A percentile compares a stretch with the other conserved stretches of the same genome.
Evolutionary conservation across 2,113 vertebrate genomes (phyloP).

Genomic region (Saccopteryx bilineata): DNA sequence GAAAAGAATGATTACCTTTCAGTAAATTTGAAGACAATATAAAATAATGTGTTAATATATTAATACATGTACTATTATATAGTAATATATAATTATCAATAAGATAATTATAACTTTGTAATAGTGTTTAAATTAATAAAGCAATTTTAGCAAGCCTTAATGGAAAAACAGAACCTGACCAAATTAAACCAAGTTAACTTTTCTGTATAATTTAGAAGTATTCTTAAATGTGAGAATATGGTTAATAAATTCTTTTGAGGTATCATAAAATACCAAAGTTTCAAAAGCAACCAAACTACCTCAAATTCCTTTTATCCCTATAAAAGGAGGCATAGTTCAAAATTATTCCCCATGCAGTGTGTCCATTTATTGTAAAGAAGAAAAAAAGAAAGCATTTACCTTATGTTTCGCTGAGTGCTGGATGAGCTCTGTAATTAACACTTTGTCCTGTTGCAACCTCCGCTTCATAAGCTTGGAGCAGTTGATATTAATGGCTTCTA

Average conservation of each 20-base stretch:
- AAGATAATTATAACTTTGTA: background rate
- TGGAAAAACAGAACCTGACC: background rate
- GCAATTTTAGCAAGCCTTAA: conserved; percentile 43
- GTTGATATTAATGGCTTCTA: conserved; percentile 97
- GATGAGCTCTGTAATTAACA: conserved; percentile 96
- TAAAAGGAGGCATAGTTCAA: conserved; percentile 41
- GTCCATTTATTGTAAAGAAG: background rate
- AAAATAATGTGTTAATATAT: background rate
- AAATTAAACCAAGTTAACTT: conserved; percentile 16
- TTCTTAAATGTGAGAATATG: background rate
- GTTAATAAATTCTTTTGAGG: conserved; percentile 49
- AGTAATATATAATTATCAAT: background rate
- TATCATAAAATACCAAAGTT: conserved; percentile 37
- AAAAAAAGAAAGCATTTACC: conserved; percentile 85
- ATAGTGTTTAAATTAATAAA: conserved; percentile 3
- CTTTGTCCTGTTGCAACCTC: conserved; percentile 97
- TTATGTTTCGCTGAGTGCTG: conserved; percentile 96
- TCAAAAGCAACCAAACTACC: conserved; percentile 58
- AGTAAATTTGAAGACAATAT: conserved; percentile 25
- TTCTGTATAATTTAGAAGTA: conserved; percentile 51
- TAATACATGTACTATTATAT: background rate
- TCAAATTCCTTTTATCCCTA: conserved; percentile 57
- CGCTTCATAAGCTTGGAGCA: conserved; percentile 99
- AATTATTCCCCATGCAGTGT: background rate
- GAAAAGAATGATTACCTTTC: conserved; percentile 37